Percentiles rank a stretch among this genome's conserved stretches.
Conservation (phyloP, 2,888 invertebrate genomes). For the Trichogramma evanescens region DNA sequence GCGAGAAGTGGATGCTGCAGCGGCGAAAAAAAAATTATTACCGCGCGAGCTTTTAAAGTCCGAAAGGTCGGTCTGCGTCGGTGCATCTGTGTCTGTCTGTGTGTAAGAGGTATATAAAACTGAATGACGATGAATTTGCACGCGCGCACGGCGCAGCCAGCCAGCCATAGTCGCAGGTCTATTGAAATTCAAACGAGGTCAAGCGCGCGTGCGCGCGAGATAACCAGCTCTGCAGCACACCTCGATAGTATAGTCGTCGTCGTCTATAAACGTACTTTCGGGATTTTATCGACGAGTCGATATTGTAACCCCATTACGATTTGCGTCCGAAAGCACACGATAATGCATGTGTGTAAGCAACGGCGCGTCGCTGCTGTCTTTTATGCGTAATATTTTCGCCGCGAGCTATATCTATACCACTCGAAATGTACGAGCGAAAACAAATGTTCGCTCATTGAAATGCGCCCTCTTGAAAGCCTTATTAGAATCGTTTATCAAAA, state of each 20-base stretch:
- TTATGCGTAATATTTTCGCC: no score
- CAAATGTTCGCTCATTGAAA: no score
- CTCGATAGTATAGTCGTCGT: constrained; percentile 11
- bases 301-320: no score
- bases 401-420: no score
- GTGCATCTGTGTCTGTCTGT: no score
- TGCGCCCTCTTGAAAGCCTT: no score
- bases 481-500: no score
- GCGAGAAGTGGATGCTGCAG: background rate
- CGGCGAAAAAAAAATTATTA: constrained; percentile 2
- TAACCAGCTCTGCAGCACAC: background rate
- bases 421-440: no score
- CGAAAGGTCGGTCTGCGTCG: background rate
- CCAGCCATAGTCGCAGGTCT: background rate
- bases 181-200: constrained; percentile 22
- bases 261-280: constrained; percentile 5
- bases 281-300: constrained; percentile 11
- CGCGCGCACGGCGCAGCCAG: background rate
- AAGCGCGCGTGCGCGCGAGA: background rate
- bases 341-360: no score
- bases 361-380: no score
- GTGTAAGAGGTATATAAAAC: constrained; percentile 6
- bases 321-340: no score
- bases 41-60: constrained; percentile 13
- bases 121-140: constrained; percentile 17